Evolutionary conservation across 2,888 invertebrate species (phyloP).

Genomic region (Drosophila peninsularis): DNA sequence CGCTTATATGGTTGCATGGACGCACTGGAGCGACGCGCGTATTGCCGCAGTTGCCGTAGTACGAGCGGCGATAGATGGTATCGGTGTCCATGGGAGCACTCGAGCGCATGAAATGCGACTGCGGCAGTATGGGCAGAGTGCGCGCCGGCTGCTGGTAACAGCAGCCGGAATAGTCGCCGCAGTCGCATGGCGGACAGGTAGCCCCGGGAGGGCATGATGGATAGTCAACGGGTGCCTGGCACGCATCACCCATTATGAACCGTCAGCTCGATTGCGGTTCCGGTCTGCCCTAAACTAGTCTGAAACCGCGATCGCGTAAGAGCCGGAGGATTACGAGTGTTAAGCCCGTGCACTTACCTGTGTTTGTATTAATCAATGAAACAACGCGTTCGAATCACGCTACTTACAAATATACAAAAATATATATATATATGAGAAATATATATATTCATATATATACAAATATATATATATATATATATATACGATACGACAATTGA

Average conservation of each 20-base stretch:
- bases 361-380: neutral
- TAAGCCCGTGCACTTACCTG: conserved; percentile 3
- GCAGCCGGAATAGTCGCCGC: conserved; percentile 76
- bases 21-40: conserved; percentile 84
- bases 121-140: conserved; percentile 77
- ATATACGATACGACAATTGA: conserved; percentile 5
- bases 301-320: neutral
- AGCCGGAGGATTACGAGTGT: conserved; percentile 24
- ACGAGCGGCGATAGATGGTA: conserved; percentile 89
- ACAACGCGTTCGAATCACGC: neutral
- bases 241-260: conserved; percentile 54
- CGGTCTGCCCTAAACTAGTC: neutral
- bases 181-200: conserved; percentile 67
- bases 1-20: conserved; percentile 85
- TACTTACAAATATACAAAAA: neutral
- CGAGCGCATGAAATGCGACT: conserved; percentile 86
- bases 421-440: neutral
- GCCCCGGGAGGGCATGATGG: conserved; percentile 66
- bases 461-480: neutral
- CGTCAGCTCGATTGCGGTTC: neutral
- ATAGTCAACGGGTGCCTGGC: conserved; percentile 69
- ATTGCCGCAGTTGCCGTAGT: conserved; percentile 85
- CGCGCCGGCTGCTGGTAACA: conserved; percentile 84
- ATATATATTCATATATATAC: neutral
- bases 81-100: conserved; percentile 86